Percentiles rank a stretch among this genome's conserved stretches.
Evolutionary conservation across 2,888 invertebrate species (phyloP).

Genomic region (Diadegma fenestrale): DNA sequence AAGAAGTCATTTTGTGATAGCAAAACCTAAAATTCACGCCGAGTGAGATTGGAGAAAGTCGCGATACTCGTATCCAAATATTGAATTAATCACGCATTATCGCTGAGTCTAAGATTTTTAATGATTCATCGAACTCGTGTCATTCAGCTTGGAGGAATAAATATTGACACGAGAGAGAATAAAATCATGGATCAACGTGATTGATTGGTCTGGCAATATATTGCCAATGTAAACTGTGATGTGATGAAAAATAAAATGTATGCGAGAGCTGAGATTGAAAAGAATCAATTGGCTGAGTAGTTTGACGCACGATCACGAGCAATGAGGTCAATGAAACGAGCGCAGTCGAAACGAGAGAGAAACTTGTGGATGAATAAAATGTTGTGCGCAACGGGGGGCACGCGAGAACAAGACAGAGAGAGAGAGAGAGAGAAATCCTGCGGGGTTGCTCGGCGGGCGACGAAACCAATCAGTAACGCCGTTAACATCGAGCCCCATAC

Average conservation of each 20-base stretch:
- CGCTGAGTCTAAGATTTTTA: background rate
- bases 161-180: background rate
- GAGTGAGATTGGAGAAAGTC: no score
- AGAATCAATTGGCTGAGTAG: conserved; percentile 2
- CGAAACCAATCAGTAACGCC: conserved; percentile 41
- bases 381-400: no score
- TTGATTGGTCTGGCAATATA: background rate
- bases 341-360: background rate
- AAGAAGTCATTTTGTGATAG: no score
- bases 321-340: background rate
- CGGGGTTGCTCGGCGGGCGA: no score
- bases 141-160: background rate
- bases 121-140: background rate
- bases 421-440: no score
- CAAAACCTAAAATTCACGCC: no score
- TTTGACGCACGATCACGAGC: conserved; percentile 14
- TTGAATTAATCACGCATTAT: no score
- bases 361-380: no score
- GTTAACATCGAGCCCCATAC: conserved; percentile 13
- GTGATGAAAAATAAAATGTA: background rate
- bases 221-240: conserved; percentile 3
- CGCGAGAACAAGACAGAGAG: background rate
- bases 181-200: background rate
- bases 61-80: no score
- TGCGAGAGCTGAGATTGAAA: background rate